Conservation (phyloP, 2,797 vertebrate species). For the Dendrocincla tyrannina region DNA sequence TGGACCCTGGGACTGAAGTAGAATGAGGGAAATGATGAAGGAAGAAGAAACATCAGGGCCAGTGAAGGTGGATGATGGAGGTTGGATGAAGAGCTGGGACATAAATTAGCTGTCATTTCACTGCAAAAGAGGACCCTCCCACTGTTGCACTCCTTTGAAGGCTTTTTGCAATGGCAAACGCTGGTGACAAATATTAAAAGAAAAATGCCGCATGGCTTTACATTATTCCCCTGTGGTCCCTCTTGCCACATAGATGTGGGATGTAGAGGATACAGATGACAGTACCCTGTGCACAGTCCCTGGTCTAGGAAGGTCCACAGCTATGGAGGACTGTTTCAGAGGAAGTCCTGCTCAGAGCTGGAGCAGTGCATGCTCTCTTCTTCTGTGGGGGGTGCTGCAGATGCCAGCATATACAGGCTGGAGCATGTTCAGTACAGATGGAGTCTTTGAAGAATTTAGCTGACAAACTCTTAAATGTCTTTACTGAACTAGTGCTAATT, state of each 20-base stretch:
- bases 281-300: neutral
- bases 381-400: slow-evolving; percentile 29
- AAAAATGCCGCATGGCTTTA: neutral
- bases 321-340: neutral
- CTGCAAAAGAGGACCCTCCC: neutral
- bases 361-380: neutral
- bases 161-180: neutral
- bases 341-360: neutral
- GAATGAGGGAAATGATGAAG: neutral
- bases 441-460: slow-evolving; percentile 68
- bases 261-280: neutral
- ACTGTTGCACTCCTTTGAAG: neutral
- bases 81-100: neutral
- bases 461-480: slow-evolving; percentile 69
- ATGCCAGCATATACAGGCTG: slow-evolving; percentile 57
- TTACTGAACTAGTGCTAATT: slow-evolving; percentile 63
- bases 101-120: neutral
- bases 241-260: neutral
- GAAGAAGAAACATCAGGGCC: neutral
- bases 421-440: slow-evolving; percentile 63
- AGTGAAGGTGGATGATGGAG: neutral
- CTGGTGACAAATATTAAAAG: neutral
- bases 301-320: neutral
- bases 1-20: neutral
- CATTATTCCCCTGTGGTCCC: neutral